Base-by-base conservation (phyloP, 2,113 vertebrate species). In the Nothocercus nigrocapillus region DNA sequence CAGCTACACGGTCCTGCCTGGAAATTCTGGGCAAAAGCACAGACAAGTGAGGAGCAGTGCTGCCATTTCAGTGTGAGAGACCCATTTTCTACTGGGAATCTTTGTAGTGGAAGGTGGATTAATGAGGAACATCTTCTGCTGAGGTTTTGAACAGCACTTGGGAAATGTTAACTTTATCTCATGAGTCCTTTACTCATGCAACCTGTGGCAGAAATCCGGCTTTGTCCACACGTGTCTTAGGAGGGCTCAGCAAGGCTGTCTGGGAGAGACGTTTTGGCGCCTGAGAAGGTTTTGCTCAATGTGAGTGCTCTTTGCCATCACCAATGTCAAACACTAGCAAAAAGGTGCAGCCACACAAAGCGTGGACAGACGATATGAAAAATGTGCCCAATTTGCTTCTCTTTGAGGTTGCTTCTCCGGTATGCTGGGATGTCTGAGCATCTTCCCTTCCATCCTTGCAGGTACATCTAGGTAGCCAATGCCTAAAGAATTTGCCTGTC, bases 311-410 rank as follows among this genome's bases (percentile, higher is more conserved):
- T 53, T 32, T 84, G 70, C n/a, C 68, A 62, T 56, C 66, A 42
- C 30, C 1, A 0, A 2, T 75, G 30, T 28, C 63, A 20, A 59
- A 24, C 10, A 30, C 13, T 30, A 25, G 45, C 42, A 86, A 86
- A 61, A 58, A 80, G 32, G 47, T 49, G 7, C 27, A 84, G 6
- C 10, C 1, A 0, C 36, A 27, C 0, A 0, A 88, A 59, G 17
- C 25, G 5, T 0, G 28, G 58, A 12, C 34, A 75, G 58, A 68
- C 15, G 56, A 13, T 32, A 62, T 53, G 64, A 91, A 79, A 77
- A 56, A 51, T 8, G 0, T 1, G 21, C 81, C 82, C 79, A 89
- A 0, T 12, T 49, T 54, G 79, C 21, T 47, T 63, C 77, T 19
- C 72, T 64, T 11, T 40, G 91, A 13, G 13, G 5, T 58, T 83